Evolutionary conservation across 2,797 vertebrate species (phyloP), one percentile per base, ranked within the genome.

Genomic region (Darevskia mixta): DNA sequence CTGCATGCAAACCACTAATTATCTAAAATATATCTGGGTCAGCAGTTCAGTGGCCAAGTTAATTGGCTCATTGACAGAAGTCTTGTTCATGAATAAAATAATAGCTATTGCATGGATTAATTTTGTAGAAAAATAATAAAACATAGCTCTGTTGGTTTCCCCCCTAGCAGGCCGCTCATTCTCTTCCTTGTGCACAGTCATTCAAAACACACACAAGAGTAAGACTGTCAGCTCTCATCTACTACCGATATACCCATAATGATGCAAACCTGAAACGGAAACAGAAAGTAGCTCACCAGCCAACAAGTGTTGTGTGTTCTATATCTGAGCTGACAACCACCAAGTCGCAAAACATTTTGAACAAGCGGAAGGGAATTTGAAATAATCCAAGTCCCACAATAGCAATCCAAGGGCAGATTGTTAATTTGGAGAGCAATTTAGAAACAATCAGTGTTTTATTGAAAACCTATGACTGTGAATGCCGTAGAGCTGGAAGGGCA

Each of bases 391-490:
- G 92, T 87, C 93, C 82, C 91, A 87, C 85, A 58, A 83, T 72
- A 93, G 85, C 55, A 45, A 72, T 94, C 91, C 67, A 75, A 92
- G 64, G 67, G 45, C 72, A 92, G 79, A 75, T 29, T 2, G 0
- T 92, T 93, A 91, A 94, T 94, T 91, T 93, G 79, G 61, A 29
- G 82, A 86, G 61, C 86, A 93, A 93, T 93, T 94, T 91, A 94
- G 91, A 94, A 94, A 87, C 88, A 91, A 88, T 91, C 82, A 93
- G 90, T 83, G 18, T 91, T 93, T 94, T 92, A 90, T 91, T 90
- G 58, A 61, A 61, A 64, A 64, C 61, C 61, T 64, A 64, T 86
- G 88, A 93, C n/a, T 89, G 83, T 90, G 84, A 94, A 88, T 85
- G 80, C n/a, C 18, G 67, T 87, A 55, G 85, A 92, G 88, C 69